Conservation (phyloP, 2,797 vertebrate genomes). For the Malacoraja senta region DNA sequence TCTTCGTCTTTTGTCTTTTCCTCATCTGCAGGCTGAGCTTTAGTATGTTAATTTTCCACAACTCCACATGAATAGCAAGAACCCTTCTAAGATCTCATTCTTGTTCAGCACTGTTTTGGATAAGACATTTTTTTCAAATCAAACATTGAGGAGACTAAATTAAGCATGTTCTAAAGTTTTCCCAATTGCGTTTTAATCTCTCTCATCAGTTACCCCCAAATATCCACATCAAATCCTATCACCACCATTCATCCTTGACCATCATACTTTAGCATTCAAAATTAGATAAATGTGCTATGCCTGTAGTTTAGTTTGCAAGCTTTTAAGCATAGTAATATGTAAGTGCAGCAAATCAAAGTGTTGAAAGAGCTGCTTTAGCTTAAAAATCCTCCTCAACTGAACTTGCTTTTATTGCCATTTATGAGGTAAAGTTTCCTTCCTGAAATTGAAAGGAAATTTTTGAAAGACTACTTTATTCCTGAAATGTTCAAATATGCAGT, state of each 20-base stretch:
- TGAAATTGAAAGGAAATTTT: not conserved
- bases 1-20: not conserved
- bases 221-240: not conserved
- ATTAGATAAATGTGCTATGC: too few species aligned
- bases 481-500: too few species aligned
- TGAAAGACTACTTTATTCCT: too few species aligned
- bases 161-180: not conserved
- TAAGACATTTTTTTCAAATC: not conserved
- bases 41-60: not conserved
- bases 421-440: not conserved
- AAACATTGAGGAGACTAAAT: not conserved
- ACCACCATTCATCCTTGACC: not conserved
- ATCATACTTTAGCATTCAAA: not conserved
- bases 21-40: not conserved
- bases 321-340: too few species aligned
- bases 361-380: too few species aligned
- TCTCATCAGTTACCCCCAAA: not conserved
- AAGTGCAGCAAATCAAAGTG: too few species aligned
- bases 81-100: not conserved
- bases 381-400: too few species aligned
- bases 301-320: too few species aligned
- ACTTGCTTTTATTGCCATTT: not conserved
- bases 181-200: not conserved
- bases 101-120: not conserved
- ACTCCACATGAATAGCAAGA: not conserved